These are phyloP conservation scores for Nothoprocta pentlandii DNA, from an alignment of 2,113 vertebrate genomes.

Conservation along the genomic window DNA sequence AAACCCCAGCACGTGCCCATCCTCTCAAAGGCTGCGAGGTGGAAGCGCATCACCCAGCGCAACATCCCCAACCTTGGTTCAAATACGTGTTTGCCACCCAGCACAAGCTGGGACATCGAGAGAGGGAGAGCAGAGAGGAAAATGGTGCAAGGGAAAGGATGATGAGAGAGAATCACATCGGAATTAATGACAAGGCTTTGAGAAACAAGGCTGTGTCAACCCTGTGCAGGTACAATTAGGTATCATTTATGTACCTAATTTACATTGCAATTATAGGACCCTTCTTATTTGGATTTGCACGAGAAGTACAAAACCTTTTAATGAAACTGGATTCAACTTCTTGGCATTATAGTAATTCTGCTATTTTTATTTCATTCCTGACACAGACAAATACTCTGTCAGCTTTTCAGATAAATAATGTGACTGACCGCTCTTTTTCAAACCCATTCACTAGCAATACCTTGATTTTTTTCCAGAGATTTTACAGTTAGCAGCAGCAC, in stretches of 20 bases:
- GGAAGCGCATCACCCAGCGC: not conserved
- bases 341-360: not conserved
- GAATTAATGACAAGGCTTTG: conserved; percentile 52
- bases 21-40: not conserved
- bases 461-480: not conserved
- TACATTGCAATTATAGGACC: not conserved
- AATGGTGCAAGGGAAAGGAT: conserved; percentile 49
- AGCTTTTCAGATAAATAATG: not conserved
- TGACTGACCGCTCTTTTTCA: not conserved
- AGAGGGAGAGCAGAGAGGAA: not conserved
- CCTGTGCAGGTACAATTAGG: not conserved
- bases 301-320: not conserved
- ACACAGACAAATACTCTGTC: not conserved
- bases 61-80: not conserved
- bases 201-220: conserved; percentile 33
- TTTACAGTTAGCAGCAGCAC: not conserved
- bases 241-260: not conserved
- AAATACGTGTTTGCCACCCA: not conserved
- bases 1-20: rapidly evolving
- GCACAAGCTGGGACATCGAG: not conserved
- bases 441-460: not conserved
- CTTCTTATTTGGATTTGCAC: not conserved
- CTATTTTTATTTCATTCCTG: not conserved
- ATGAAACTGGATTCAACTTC: not conserved
- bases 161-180: conserved; percentile 64